Conservation (phyloP, 53 echinoderm and acorn worm genomes). For the Luidia sarsii region DNA sequence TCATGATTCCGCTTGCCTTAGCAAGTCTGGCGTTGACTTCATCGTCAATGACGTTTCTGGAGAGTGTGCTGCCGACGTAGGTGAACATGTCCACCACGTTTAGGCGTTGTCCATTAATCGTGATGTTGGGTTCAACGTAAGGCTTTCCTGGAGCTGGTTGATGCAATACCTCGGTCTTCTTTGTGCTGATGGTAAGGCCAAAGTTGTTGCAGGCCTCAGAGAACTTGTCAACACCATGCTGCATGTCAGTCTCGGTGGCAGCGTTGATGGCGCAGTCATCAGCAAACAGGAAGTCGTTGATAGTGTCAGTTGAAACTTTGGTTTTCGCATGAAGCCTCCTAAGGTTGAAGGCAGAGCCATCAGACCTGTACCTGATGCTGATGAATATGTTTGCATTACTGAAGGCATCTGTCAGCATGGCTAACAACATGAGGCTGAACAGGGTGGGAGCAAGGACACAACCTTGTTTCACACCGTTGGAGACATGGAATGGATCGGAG, state of each 20-base stretch:
- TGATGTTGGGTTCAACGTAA: too few relatives aligned
- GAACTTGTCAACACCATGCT: not conserved
- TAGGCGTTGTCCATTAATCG: too few relatives aligned
- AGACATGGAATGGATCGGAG: slow-evolving; percentile 35
- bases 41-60: too few relatives aligned
- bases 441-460: slow-evolving; percentile 35
- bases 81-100: too few relatives aligned
- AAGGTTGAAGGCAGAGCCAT: slow-evolving; percentile 6
- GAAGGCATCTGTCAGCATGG: slow-evolving; percentile 45
- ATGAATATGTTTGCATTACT: not conserved
- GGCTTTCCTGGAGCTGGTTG: too few relatives aligned
- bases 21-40: too few relatives aligned
- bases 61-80: too few relatives aligned
- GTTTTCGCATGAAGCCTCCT: slow-evolving; percentile 21
- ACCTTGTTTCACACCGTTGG: slow-evolving; percentile 47
- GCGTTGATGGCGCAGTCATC: slow-evolving; percentile 3
- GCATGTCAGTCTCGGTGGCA: not conserved
- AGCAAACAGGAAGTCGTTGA: not conserved
- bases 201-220: slow-evolving; percentile 13
- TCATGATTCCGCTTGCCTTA: too few relatives aligned
- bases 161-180: too few relatives aligned
- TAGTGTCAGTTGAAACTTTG: not conserved
- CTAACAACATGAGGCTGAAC: slow-evolving; percentile 37
- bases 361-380: not conserved
- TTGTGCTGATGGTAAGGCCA: slow-evolving; percentile 44